Evolutionary conservation across 2,797 vertebrate genomes (phyloP), one percentile per base, ranked within the genome.

Genomic region (Spinibarbus caldwelli): DNA sequence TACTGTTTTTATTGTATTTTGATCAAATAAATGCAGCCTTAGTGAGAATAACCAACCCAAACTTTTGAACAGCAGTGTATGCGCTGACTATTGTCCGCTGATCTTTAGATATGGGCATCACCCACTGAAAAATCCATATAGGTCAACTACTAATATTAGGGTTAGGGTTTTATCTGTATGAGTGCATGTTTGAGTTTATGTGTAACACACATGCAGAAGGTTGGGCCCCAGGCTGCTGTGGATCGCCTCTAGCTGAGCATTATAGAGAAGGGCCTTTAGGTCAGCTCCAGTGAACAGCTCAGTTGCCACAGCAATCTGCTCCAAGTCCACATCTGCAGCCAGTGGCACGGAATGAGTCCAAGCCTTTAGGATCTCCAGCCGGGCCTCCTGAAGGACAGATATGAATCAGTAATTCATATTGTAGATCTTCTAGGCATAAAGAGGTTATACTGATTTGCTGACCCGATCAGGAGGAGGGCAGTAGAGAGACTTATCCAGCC

Each of bases 381-480:
- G 97, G 8, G 96, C 95, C 47, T 93, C 95, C 98, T 99, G 89
- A 47, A 68, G 6, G 47, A 34, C 47, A 82, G 9, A 49, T 41
- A 38, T 7, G 10, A 1, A 10, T 54, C n/a, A n/a, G 19, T 77
- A 17, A 84, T 15, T 43, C 17, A 77, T 21, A 45, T 2, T 17
- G 52, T 9, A 34, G 4, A 14, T 59, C 2, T 31, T 72, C 64
- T 7, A 73, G 29, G 29, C n/a, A 8, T 73, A 23, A 34, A 82
- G 68, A 7, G 29, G 29, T 49, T 21, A 49, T 66, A 14, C 72
- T 8, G 19, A 38, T 54, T 64, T 11, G 29, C 93, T 85, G 76
- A 98, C 98, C 96, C 94, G 94, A 92, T 98, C 96, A 82, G 98
- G 98, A 88, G 96, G 97, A 43, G 97, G 96, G 75, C 97, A 99